Base-by-base conservation (phyloP, 2,888 invertebrate species). In the Drosophila demipolita region DNA sequence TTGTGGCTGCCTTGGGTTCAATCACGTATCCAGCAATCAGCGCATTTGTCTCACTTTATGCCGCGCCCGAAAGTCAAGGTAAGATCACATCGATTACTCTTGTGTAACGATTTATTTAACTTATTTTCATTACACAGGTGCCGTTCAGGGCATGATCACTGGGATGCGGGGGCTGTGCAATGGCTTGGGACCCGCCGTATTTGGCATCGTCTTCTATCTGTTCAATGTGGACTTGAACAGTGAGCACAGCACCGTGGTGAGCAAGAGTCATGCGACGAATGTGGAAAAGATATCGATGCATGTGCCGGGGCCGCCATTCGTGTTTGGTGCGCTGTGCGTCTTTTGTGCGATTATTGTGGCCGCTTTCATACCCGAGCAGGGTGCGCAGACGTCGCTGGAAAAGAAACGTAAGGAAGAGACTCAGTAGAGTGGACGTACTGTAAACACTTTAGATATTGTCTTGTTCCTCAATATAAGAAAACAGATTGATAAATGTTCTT, bases 21-120 rank as follows among this genome's bases (percentile, higher is more conserved):
- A 96, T 99, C 86, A 99, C 99, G 5, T 99, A 99, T 94, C 99
- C 99, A 40, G 99, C 99, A 64, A 99, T 99, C 91, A 98, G 98
- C 93, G 98, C 99, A 42, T 99, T 99, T 94, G 99, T 99, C 64
- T 99, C 99, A 17, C 97, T 99, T 91, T 98, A 99, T 94, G 98
- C 99, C 78, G 97, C 98, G 91, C 97, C 98, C n/a, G 99, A 99
- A 93, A 96, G 98, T 91, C 99, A 99, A 94, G 99, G 97, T 94
- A 90, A 79, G 62, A 40, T 38, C 0, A 11, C 4, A 6, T 4
- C 17, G 15, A 11, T 15, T 15, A 1, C 45, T 23, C 2, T 8
- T 45, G 8, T 15, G 20, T 23, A 15, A 9, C 8, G 23, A 15
- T 15, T 8, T 23, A 45, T 23, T 45, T 23, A 45, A 23, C 23